Percentiles rank a stretch among this genome's conserved stretches.
These are phyloP conservation scores for Archivesica marissinica DNA, from an alignment of 1,140 invertebrate genomes.

Conservation along the genomic window DNA sequence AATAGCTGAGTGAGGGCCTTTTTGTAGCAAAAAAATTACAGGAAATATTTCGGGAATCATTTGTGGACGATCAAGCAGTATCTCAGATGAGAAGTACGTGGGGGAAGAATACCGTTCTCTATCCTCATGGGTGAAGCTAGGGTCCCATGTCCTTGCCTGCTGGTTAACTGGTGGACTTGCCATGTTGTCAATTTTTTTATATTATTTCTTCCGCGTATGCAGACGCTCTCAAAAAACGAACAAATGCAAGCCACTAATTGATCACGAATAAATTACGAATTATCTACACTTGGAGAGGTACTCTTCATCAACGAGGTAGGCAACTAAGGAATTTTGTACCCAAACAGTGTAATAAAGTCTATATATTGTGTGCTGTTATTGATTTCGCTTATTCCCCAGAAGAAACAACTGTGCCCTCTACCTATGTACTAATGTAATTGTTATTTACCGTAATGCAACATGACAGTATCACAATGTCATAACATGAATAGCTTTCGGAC, in stretches of 20 bases:
- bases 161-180: constrained; percentile 63
- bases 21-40: too few species aligned
- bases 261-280: neutral
- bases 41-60: neutral
- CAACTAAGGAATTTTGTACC: constrained; percentile 60
- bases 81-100: too few species aligned
- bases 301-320: constrained; percentile 56
- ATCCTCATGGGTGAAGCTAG: constrained; percentile 77
- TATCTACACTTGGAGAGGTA: neutral
- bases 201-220: neutral
- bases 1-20: too few species aligned
- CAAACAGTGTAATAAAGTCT: constrained; percentile 35
- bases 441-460: neutral
- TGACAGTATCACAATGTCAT: neutral
- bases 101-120: constrained; percentile 83
- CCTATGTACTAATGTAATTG: neutral
- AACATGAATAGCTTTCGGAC: neutral
- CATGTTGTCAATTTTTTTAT: constrained; percentile 64
- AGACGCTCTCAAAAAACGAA: neutral
- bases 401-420: too few species aligned
- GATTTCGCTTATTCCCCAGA: too few species aligned
- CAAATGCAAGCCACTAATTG: neutral
- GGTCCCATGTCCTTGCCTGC: constrained; percentile 79
- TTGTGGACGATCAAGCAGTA: neutral
- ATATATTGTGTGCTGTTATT: neutral